Conservation (phyloP, 2,113 vertebrate genomes). For the Lasiurus cinereus region DNA sequence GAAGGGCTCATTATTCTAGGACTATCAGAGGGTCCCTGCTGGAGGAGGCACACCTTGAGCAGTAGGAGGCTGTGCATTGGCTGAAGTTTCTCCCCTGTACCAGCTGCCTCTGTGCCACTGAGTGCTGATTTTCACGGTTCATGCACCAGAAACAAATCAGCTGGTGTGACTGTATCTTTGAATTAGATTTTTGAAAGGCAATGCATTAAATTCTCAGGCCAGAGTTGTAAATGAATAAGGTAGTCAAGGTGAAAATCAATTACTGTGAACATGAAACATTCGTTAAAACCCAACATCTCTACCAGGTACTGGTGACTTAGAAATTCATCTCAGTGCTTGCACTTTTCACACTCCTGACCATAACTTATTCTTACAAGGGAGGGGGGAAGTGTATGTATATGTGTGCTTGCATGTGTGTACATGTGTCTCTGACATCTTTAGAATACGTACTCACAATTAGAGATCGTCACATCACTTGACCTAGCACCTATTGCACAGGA, state of each 20-base stretch:
- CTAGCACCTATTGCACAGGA: background rate
- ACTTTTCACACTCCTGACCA: background rate
- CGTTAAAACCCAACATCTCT: background rate
- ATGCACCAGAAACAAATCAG: conserved; percentile 3
- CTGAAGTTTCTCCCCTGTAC: background rate
- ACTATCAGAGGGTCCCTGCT: background rate
- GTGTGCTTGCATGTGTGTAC: background rate
- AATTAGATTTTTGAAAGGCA: conserved; percentile 7
- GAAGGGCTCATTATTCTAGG: conserved; percentile 23
- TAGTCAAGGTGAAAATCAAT: conserved; percentile 33
- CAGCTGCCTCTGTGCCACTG: conserved; percentile 40
- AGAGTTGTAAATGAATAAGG: background rate
- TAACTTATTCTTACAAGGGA: background rate
- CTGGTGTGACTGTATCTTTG: background rate
- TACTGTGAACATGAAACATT: background rate
- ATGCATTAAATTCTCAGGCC: background rate
- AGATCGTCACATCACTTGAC: background rate
- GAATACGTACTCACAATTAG: background rate
- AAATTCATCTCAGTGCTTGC: background rate
- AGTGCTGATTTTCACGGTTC: background rate
- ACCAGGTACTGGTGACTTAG: background rate
- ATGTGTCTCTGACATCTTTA: background rate
- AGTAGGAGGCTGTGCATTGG: fast-evolving
- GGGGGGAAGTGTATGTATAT: background rate
- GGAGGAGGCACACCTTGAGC: background rate